A percentile compares a stretch with the other conserved stretches of the same genome.
Conservation (phyloP, 2,888 invertebrate species). For the Halictus quadricinctus region DNA sequence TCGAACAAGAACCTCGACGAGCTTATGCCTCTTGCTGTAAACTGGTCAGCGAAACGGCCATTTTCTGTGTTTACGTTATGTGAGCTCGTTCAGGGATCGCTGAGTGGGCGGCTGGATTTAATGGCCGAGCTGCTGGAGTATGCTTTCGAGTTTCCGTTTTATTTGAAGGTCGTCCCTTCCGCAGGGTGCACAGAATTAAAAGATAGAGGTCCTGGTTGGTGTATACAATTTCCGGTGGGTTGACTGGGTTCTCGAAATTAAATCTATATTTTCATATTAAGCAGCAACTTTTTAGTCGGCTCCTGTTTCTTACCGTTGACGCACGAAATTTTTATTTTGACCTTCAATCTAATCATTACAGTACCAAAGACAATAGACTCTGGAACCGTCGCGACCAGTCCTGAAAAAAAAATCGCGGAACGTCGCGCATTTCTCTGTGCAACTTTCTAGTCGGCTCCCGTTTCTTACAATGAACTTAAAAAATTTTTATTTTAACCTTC, state of each 20-base stretch:
- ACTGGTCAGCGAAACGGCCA: background rate
- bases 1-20: background rate
- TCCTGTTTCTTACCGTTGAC: no score
- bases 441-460: background rate
- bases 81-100: background rate
- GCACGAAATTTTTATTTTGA: no score
- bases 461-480: no score
- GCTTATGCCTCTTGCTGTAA: background rate
- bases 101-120: conserved; percentile 1
- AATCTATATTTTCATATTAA: background rate
- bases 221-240: background rate
- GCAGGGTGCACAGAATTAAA: background rate
- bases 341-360: no score
- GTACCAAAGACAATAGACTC: no score
- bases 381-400: background rate
- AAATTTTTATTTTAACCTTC: no score
- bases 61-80: background rate
- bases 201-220: background rate
- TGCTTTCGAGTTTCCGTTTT: background rate
- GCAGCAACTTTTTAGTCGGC: no score
- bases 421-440: conserved; percentile 13
- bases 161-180: background rate
- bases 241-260: background rate
- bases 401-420: background rate
- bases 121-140: background rate